Base-by-base conservation (phyloP, 2,113 vertebrate genomes). In the Furnarius figulus region DNA sequence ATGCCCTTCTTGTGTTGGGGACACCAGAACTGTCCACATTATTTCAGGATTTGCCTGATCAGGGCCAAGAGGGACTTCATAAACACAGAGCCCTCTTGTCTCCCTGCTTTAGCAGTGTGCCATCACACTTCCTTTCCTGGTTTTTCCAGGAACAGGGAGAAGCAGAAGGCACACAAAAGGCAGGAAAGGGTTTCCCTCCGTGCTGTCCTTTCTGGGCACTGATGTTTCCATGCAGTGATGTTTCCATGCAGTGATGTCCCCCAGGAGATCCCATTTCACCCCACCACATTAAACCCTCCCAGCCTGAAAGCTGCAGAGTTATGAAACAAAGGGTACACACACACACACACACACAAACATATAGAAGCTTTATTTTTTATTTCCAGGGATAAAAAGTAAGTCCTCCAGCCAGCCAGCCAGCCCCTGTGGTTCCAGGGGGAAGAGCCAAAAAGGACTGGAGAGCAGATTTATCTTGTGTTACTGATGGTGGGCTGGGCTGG, bases 391-490 rank as follows among this genome's bases (percentile, higher is more conserved):
- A 72, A 92, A 71, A 37, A 56, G 13, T 7, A 77, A 73, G 53
- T 19, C 35, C 80, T 15, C n/a, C 59, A 33, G 55, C 24, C 49
- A 19, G 12, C 31, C 55, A 56, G 3, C 31, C 87, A 77, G 47
- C 35, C 15, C 35, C 75, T 35, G 31, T 59, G 88, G 73, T 71
- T 90, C 47, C 4, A 52, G 73, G 70, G 7, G 24, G 35, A 88
- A 87, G 56, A 93, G 88, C 74, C 81, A 89, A 87, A 61, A 68
- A 65, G 50, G 39, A 52, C 30, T 74, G 65, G 65, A 80, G 67
- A 91, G 61, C 8, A 56, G 74, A 95, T 93, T 94, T 93, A 92
- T 95, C 84, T 86, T 27, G 18, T 80, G 66, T 63, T 90, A 20
- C 39, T 52, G 77, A 35, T 2, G 44, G 66, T 27, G 76, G 17